Base-by-base conservation (phyloP, 2,797 vertebrate species). In the Enteromius afrohamiltoni region DNA sequence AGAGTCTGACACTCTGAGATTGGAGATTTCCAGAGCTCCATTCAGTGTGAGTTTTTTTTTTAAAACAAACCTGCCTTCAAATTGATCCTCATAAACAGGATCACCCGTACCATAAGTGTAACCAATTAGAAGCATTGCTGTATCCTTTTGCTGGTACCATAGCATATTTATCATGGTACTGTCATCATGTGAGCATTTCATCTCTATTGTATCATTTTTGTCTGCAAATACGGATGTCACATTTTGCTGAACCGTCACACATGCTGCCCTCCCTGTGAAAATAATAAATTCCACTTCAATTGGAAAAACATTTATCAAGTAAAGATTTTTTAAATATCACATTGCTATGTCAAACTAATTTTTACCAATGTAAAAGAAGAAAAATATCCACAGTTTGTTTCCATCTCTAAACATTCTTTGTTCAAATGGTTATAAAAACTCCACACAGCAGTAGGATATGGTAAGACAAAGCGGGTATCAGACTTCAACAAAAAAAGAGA, bases 61-160 rank as follows among this genome's bases (percentile, higher is more conserved):
- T 29, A 85, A 1, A 16, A 29, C 1, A 40, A 85, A 86, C 4
- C 17, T 14, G 5, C 3, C 5, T 6, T 53, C 9, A 68, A 86
- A 84, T 23, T 0, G 51, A 19, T 53, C 62, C 14, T 86, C 85
- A 34, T 47, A 4, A 3, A 3, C 68, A 3, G 73, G 83, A 0
- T 34, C 0, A 19, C 8, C 19, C 0, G 0, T 1, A 49, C 76
- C 58, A 16, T 67, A 74, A 16, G 1, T 49, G 47, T 45, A 26
- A 68, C 26, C 51, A 2, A 86, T 79, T 21, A 86, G 77, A 34
- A 4, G 3, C 9, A 77, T 45, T 8, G 40, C 62, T 64, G 60
- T 17, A 55, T 64, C 55, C 73, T 77, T 77, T 55, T 81, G 78
- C 34, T 77, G 65, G 47, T 86, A 86, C 85, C 85, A 84, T 17